Conservation (phyloP, 1,140 invertebrate species). For the Sarcophaga peregrina region DNA sequence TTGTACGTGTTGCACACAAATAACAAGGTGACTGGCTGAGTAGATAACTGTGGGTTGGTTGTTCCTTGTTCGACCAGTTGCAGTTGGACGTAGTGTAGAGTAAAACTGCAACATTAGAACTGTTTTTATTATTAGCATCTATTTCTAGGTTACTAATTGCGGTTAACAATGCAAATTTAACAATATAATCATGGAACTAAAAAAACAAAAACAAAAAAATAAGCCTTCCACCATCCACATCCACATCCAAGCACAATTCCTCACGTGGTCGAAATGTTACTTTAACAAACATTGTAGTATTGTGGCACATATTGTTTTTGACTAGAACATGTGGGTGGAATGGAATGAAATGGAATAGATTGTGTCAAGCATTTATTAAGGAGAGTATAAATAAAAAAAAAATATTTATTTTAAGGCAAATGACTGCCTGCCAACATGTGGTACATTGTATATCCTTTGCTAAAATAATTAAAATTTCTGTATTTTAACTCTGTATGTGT, state of each 20-base stretch:
- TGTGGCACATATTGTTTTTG: too few species aligned
- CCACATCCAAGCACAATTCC: not conserved
- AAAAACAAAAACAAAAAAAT: not conserved
- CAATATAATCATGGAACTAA: constrained; percentile 42
- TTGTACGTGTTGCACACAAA: constrained; percentile 28
- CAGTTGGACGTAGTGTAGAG: not conserved
- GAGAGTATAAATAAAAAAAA: too few species aligned
- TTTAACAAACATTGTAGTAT: not conserved
- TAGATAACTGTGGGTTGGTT: not conserved
- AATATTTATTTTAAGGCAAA: too few species aligned
- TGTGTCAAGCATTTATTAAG: too few species aligned
- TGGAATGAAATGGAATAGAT: too few species aligned
- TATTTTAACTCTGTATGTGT: too few species aligned
- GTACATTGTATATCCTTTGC: too few species aligned
- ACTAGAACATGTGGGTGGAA: too few species aligned
- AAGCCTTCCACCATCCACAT: not conserved
- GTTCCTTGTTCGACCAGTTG: not conserved
- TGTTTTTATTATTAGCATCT: constrained; percentile 43
- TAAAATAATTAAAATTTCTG: too few species aligned
- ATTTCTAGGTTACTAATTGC: constrained; percentile 46
- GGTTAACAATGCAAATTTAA: constrained; percentile 46
- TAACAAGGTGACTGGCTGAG: not conserved
- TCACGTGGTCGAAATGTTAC: not conserved
- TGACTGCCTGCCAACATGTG: too few species aligned
- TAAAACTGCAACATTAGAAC: not conserved